Percentiles rank a stretch among this genome's conserved stretches.
phyloP scores from a whole-genome alignment of 2,888 invertebrate genomes.

The Orthonychiurus folsomi region DNA sequence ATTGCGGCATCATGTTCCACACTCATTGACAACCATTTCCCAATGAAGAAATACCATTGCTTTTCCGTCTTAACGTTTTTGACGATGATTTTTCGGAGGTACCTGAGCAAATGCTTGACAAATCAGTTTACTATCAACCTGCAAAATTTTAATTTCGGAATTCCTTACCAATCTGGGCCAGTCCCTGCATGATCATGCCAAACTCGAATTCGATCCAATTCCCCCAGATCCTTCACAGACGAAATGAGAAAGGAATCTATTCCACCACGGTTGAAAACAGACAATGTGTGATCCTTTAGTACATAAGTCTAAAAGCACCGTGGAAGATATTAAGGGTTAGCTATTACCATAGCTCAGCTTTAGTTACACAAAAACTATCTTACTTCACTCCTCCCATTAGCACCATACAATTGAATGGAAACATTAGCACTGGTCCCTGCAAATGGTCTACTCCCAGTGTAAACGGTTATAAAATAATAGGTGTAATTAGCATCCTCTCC shows the following conservation, averaged over 20 bases:
- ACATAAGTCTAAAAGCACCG: slow-evolving; percentile 14
- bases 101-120: no score
- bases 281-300: slow-evolving; percentile 18
- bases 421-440: slow-evolving; percentile 35
- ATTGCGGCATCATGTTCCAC: slow-evolving; percentile 14
- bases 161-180: slow-evolving; percentile 26
- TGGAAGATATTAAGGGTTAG: neutral
- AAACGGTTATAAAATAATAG: slow-evolving; percentile 31
- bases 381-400: slow-evolving; percentile 25
- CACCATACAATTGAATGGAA: slow-evolving; percentile 30
- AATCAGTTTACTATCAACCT: no score
- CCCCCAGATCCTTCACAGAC: slow-evolving; percentile 25
- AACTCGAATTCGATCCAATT: slow-evolving; percentile 28
- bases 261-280: slow-evolving; percentile 22
- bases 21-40: slow-evolving; percentile 24
- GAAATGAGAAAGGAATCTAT: slow-evolving; percentile 29
- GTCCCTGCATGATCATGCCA: slow-evolving; percentile 31
- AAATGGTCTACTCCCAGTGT: slow-evolving; percentile 30
- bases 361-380: neutral
- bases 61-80: slow-evolving; percentile 12
- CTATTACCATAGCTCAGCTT: no score
- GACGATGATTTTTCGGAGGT: slow-evolving; percentile 27
- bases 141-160: slow-evolving; percentile 1
- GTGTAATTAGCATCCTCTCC: slow-evolving; percentile 10
- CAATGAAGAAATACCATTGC: slow-evolving; percentile 25